Evolutionary conservation across 2,888 invertebrate genomes (phyloP), one percentile per base, ranked within the genome.

Genomic region (Euspilapteryx auroguttella): DNA sequence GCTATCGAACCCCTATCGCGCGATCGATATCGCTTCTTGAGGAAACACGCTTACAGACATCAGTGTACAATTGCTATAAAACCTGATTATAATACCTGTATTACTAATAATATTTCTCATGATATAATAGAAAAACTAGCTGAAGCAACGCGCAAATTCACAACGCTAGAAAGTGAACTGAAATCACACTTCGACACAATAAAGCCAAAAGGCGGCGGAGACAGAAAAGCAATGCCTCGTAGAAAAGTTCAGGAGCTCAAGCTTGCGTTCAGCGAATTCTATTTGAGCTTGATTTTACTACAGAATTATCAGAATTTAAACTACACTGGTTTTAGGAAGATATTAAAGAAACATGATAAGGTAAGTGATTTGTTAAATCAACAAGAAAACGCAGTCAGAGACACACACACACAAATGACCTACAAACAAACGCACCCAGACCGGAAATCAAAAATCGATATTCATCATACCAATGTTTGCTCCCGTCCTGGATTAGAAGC

Each of bases 281-380:
- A 99, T 62, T 79, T 99, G 24, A 94, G 94, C 49, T 78, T 99
- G 27, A 95, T 99, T 44, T 78, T 99, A 10, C 78, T 99, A 34
- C 98, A 99, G 68, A 99, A 99, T 59, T 98, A 96, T 58, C 97
- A 99, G 69, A 96, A 94, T 58, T 79, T 99, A 30, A 99, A 99
- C 73, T 95, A 94, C 50, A 99, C 97, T 3, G 99, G 98, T 2
- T 99, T 99, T 76, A 82, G 98, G 36, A 99, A 99, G 71, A 99
- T 99, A 52, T 81, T 99, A 36, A 99, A 99, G 65, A 99, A 99
- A 65, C 98, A 98, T 58, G 99, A 99, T 68, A 99, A 99, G 85
- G 94, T 94, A 62, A 31, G 44, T n/a, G 9, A 25, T 12, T 13
- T 22, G 13, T 9, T 29, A n/a, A n/a, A n/a, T n/a, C n/a, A n/a